Evolutionary conservation across 2,113 vertebrate species (phyloP), one percentile per base, ranked within the genome.

Genomic region (Pipa parva): DNA sequence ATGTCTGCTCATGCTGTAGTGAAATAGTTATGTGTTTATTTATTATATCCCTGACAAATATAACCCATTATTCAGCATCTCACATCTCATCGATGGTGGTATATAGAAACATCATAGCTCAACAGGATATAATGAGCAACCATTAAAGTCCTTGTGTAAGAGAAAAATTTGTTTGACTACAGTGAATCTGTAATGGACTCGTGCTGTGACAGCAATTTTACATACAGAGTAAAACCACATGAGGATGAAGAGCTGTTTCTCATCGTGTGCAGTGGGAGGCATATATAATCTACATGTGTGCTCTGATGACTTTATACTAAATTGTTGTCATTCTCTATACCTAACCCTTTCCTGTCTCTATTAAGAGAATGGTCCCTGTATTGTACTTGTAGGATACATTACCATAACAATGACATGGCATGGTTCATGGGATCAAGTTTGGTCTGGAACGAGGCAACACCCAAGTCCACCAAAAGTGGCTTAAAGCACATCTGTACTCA

Each of bases 111-210:
- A 45, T 51, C 25, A 20, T 20, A 45, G 27, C 63, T 57, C 39
- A 57, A 25, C 27, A 57, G 63, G 39, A 26, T 57, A 57, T 66
- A 66, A 66, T 57, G 52, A 66, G 51, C 37, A 31, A 18, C 52
- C 63, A 57, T 56, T 56, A 65, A 56, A 46, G 42, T 48, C 26
- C n/a, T 48, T 20, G 7, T 61, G 39, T 61, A 61, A 26, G 21
- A 42, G 25, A 57, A 18, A 29, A 29, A 24, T 42, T 17, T 42
- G 25, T 55, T 37, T 45, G 15, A 29, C 36, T 18, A 20, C 26
- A 7, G 12, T 28, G 36, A 57, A 57, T 66, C 8, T 22, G 39
- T 21, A 66, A 48, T 66, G 52, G 28, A 25, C 25, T 66, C 37
- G n/a, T 29, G 13, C 52, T 57, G 63, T 28, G 52, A 26, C 21